Evolutionary conservation across 2,113 vertebrate genomes (phyloP).

Genomic region (Lepisosteus osseus): DNA sequence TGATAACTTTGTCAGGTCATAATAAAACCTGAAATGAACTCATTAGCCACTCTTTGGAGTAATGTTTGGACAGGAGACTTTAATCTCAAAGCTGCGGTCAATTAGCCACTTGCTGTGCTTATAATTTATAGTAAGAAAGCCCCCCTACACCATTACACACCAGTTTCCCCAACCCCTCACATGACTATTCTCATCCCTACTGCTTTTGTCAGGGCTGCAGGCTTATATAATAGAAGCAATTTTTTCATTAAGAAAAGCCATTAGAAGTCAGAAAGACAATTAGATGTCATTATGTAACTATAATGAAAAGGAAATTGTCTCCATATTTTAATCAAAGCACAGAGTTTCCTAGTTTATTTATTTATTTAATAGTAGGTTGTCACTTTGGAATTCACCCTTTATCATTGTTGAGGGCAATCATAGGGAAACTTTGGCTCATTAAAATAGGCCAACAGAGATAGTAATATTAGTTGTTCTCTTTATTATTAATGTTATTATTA

Average conservation of each 20-base stretch:
- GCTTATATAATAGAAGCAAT: constrained; percentile 15
- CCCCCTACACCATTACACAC: not conserved
- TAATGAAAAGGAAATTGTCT: constrained; percentile 17
- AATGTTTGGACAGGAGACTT: constrained; percentile 12
- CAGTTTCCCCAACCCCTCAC: not conserved
- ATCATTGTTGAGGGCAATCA: not conserved
- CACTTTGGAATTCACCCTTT: not conserved
- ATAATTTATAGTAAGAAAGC: constrained; percentile 12
- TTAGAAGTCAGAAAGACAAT: constrained; percentile 16
- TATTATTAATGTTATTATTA: too few relatives aligned
- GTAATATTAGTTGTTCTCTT: too few relatives aligned
- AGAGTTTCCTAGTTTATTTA: not conserved
- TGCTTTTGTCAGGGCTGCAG: not conserved
- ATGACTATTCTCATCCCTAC: not conserved
- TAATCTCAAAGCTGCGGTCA: constrained; percentile 13
- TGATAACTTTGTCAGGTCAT: constrained; percentile 11
- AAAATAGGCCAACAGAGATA: too few relatives aligned
- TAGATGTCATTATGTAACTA: constrained; percentile 14
- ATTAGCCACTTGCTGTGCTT: constrained; percentile 16
- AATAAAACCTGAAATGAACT: constrained; percentile 8
- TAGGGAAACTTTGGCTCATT: too few relatives aligned
- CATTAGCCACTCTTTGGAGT: constrained; percentile 6
- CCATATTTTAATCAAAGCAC: constrained; percentile 15
- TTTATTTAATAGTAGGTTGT: not conserved
- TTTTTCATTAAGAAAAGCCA: constrained; percentile 20